Base-by-base conservation (phyloP, 2,797 vertebrate genomes). In the Peromyscus attwateri region DNA sequence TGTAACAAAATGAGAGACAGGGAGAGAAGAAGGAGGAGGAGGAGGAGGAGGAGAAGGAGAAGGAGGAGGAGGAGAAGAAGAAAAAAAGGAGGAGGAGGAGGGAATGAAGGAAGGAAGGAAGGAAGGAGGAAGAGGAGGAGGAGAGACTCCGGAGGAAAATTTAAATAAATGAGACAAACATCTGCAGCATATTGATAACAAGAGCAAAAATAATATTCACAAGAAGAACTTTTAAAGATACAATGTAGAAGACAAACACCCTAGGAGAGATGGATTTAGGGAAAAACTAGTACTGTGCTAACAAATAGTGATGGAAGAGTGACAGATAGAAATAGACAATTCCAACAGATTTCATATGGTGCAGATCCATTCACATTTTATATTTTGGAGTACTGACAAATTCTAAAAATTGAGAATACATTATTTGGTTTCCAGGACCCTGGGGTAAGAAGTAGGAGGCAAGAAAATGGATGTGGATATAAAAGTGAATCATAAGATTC, bases 71-170 rank as follows among this genome's bases (percentile, higher is more conserved):
- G 14, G 21, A 60, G 19, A 3, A 8, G 73, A 62, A 3, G 57
- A 62, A 62, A 13, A 13, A 13, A 52, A 40, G 0, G 2, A 5
- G 31, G 8, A 40, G 17, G 16, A 40, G 37, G 27, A 6, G 29
- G 3, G 1, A 12, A 12, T 17, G 11, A 1, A 68, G 9, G 3
- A 9, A 40, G 2, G 3, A 9, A 40, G 2, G 11, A 27, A 46
- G 0, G 17, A 7, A 13, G 27, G 4, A 34, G 14, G 23, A 16
- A 10, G 10, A 25, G 2, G 10, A 43, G 13, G 31, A 68, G 4
- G 40, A 43, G 4, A 21, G 25, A 5, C 57, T 82, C 37, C 40
- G 40, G 29, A 71, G 0, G 46, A 71, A 87, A 25, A 4, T 34
- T 8, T 10, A 40, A 52, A 70, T 12, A 29, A 87, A 70, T 75